Conservation (phyloP, 2,797 vertebrate species). For the Mastacembelus armatus region DNA sequence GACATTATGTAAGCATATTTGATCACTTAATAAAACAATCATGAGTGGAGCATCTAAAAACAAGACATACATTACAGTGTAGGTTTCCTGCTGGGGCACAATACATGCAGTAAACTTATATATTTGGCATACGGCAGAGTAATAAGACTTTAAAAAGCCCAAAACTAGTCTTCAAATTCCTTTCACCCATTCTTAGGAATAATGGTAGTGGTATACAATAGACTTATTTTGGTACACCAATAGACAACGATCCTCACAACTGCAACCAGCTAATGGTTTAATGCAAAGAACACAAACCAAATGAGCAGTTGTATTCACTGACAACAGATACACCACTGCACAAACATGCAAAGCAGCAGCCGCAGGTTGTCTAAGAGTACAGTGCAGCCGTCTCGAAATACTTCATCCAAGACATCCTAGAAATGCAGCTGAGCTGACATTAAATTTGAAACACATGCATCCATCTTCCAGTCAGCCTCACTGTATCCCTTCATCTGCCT, state of each 20-base stretch:
- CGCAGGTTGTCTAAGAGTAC: conserved; percentile 14
- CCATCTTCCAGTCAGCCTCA: neutral
- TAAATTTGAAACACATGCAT: conserved; percentile 32
- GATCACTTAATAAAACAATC: no score
- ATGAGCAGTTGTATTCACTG: neutral
- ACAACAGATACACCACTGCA: conserved; percentile 12
- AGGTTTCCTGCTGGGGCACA: no score
- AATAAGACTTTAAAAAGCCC: no score
- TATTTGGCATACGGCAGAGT: no score
- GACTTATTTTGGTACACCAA: no score
- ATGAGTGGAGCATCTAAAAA: no score
- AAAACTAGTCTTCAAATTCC: no score
- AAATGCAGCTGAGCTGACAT: conserved; percentile 9
- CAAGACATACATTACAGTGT: no score
- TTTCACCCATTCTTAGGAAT: no score
- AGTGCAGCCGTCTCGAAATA: neutral
- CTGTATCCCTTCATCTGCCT: conserved; percentile 7
- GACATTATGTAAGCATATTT: no score
- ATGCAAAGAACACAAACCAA: conserved; percentile 9
- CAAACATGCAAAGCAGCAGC: conserved; percentile 8
- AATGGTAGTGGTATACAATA: no score
- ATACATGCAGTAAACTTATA: no score
- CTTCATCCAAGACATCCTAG: neutral
- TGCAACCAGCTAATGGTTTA: neutral
- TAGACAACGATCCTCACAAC: neutral